phyloP scores from a whole-genome alignment of 2,797 vertebrate species.

The Pseudochaenichthys georgianus region DNA sequence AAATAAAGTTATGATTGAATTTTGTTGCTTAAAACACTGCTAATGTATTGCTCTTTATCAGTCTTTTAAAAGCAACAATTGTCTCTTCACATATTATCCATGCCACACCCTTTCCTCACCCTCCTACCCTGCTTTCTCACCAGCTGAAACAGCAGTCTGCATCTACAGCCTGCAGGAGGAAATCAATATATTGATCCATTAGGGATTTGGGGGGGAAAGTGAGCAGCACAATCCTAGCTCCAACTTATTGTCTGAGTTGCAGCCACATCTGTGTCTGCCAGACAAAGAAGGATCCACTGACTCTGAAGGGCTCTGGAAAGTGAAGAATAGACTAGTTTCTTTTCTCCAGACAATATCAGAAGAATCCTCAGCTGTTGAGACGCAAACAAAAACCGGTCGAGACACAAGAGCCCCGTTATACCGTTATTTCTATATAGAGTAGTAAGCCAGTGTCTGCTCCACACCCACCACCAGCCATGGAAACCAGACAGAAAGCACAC shows the following conservation, averaged over 20 bases:
- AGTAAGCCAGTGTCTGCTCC: slow-evolving; percentile 36
- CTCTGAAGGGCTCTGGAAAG: slow-evolving; percentile 49
- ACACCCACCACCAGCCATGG: slow-evolving; percentile 60
- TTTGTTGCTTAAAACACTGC: background rate
- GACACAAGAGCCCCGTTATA: slow-evolving; percentile 56
- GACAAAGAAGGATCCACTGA: slow-evolving; percentile 68
- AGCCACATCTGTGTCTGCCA: slow-evolving; percentile 57
- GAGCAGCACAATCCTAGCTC: slow-evolving; percentile 31
- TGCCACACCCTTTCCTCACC: slow-evolving; percentile 74
- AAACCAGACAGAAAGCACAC: slow-evolving; percentile 17
- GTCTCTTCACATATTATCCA: slow-evolving; percentile 57
- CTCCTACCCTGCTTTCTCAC: slow-evolving; percentile 23
- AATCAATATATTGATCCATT: slow-evolving; percentile 70
- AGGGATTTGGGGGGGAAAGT: background rate
- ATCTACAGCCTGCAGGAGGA: slow-evolving; percentile 48
- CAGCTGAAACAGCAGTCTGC: slow-evolving; percentile 45
- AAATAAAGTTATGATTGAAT: background rate
- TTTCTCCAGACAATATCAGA: slow-evolving; percentile 40
- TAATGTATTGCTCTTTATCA: background rate
- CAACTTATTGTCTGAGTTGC: slow-evolving; percentile 67
- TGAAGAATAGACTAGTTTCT: slow-evolving; percentile 50
- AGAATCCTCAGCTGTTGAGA: slow-evolving; percentile 35
- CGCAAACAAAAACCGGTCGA: slow-evolving; percentile 60
- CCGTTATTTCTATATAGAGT: slow-evolving; percentile 33
- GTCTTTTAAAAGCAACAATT: background rate